Base-by-base conservation (phyloP, 2,113 vertebrate species). In the Chionodraco myersi region DNA sequence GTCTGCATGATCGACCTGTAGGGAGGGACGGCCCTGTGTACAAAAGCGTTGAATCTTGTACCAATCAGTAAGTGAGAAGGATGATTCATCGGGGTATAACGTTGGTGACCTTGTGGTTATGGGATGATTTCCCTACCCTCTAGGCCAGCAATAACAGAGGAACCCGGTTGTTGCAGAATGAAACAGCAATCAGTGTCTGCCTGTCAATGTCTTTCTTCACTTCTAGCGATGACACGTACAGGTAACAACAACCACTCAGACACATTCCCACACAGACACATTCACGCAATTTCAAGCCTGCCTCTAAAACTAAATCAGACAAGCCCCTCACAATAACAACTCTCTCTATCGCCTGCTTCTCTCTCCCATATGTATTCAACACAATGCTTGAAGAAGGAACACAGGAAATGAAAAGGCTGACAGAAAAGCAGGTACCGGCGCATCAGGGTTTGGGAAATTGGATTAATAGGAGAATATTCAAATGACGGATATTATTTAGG, bases 381-480 rank as follows among this genome's bases (percentile, higher is more conserved):
- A 73, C 67, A 76, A 71, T 70, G 57, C 59, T 56, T 75, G 64
- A 84, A 61, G 51, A 77, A 52, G 59, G 58, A 78, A 83, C 73
- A 83, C 83, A 86, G 92, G 86, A 91, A 91, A 92, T 84, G 77
- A 91, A 82, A 62, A 76, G 56, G 23, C 52, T 36, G 71, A 30
- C 16, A 64, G 72, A 84, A 41, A 75, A 60, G 70, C 75, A 92
- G 86, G 76, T 84, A 68, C 34, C 51, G 44, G 34, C 64, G 5
- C 47, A 65, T 72, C 18, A 2, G 53, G 45, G 18, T 41, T 41
- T 41, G 44, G 51, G 10, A 63, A 69, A 13, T 4, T 45, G 47
- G 71, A 86, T 90, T 88, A 85, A 82, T 82, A 66, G 63, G 67
- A 78, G 26, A 67, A 86, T 86, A 88, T 90, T 86, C 52, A 89